Percentiles rank a stretch among this genome's conserved stretches.
Evolutionary conservation across 2,888 invertebrate species (phyloP).

Genomic region (Nomada ruficornis): DNA sequence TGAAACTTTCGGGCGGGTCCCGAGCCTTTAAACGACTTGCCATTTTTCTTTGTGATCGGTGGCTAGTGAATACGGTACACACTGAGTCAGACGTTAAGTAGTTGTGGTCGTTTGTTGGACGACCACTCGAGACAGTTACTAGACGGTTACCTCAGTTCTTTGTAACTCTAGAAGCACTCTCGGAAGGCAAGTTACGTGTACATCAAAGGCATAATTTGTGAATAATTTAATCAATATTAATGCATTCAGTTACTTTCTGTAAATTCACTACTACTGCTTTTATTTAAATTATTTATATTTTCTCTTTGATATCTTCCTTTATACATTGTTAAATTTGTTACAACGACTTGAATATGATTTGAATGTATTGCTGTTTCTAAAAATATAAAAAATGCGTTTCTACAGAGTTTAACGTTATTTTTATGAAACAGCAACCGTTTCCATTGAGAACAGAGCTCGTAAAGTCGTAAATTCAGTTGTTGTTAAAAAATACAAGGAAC

Average conservation of each 20-base stretch:
- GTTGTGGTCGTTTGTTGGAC: constrained; percentile 7
- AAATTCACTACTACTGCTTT: no score
- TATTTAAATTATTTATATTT: no score
- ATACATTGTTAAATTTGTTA: no score
- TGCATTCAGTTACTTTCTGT: background rate
- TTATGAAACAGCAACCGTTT: no score
- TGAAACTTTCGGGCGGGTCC: background rate
- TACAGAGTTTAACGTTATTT: no score
- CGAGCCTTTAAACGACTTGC: background rate
- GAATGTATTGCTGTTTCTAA: no score
- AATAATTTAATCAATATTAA: constrained; percentile 1
- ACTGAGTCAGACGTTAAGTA: constrained; percentile 8
- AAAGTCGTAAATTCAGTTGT: no score
- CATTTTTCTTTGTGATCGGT: constrained; percentile 8
- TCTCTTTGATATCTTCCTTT: no score
- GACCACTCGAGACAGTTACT: background rate
- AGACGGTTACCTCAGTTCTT: background rate
- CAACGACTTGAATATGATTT: no score
- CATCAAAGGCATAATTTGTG: background rate
- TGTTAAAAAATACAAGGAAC: no score
- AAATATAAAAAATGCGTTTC: no score
- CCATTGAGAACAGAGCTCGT: no score
- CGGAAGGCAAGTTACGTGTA: background rate
- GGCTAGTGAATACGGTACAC: constrained; percentile 17
- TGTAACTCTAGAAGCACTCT: background rate